Evolutionary conservation across 2,113 vertebrate species (phyloP), one percentile per base, ranked within the genome.

Genomic region (Microtus richardsoni): DNA sequence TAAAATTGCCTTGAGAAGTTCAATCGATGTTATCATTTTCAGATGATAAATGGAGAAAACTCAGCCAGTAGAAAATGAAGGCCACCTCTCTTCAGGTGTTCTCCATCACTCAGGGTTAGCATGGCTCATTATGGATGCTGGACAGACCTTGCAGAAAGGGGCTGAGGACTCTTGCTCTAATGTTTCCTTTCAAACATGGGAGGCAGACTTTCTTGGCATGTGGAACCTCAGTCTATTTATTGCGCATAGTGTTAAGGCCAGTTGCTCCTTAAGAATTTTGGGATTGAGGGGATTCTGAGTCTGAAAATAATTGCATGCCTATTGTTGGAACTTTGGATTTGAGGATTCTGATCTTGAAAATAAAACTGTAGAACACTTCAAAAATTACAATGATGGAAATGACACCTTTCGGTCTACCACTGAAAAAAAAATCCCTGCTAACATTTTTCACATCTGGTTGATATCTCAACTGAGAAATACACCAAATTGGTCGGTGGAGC

Each of bases 241-340:
- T 71, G 80, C 3, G 39, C 28, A 28, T 60, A 58, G 80, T 94
- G 89, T 94, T 39, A 91, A 39, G 44, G 10, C n/a, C 11, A 62
- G 4, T 44, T 84, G 1, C 28, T 94, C 54, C 75, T 78, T 88
- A 62, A 91, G 83, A 91, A 93, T 49, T 93, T 95, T 89, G 74
- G 70, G 52, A 73, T 62, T 92, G 2, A 54, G 26, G 30, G 26
- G 30, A 3, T 80, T 80, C 44, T 17, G 30, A 79, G 90, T 60
- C 66, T 80, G 64, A 80, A 89, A 85, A 58, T 44, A 83, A 74
- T 79, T 91, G 7, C 2, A 36, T 84, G 7, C 73, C 88, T 10
- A 62, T 60, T 83, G 22, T 89, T 47, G 91, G 78, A 91, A 91
- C 47, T 91, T 96, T 94, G 83, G 77, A 79, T 88, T 71, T 95